Evolutionary conservation across 2,797 vertebrate species (phyloP), one percentile per base, ranked within the genome.

Genomic region (Hyperoplus lanceolatus): DNA sequence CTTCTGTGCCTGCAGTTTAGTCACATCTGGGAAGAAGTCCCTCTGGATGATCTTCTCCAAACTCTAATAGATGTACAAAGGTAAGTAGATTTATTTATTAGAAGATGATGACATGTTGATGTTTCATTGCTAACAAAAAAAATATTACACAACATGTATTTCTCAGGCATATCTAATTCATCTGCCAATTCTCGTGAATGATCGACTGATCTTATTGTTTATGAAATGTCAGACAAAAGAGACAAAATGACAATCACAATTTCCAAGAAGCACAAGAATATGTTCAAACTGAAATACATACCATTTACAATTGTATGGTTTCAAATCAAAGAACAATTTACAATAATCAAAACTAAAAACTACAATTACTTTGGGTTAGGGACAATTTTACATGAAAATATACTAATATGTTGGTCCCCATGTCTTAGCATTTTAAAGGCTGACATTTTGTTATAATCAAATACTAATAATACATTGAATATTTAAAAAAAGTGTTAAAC

Each of bases 11-110:
- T 96, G 96, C n/a, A 99, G 56, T 84, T 97, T 98, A 65, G 96
- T 97, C 81, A 99, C 97, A 9, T 99, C 98, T 1, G 98, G 98
- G 60, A 98, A 99, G 85, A 99, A 99, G 77, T 99, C 98, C 51
- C 98, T 95, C 85, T 99, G 97, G 70, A 99, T 98, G 79, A 99
- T 99, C 1, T 96, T 97, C 93, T 97, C 97, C 51, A 99, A 92
- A 62, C 93, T 96, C 98, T 99, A 84, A 74, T 14, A 45, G 48
- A 59, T 38, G 18, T 0, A 54, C 4, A 76, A 8, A 80, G 3
- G 7, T 14, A 61, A 29, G 9, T 15, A 59, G 0, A 75, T 45
- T 63, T 29, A 5, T 77, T 6, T 3, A 5, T 16, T 8, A 14
- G 14, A 54, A 36, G 5, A 57, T 7, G 13, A 48, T 9, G 6